Conservation (phyloP, 2,888 invertebrate genomes). For the Xanthorhoe spadicearia region DNA sequence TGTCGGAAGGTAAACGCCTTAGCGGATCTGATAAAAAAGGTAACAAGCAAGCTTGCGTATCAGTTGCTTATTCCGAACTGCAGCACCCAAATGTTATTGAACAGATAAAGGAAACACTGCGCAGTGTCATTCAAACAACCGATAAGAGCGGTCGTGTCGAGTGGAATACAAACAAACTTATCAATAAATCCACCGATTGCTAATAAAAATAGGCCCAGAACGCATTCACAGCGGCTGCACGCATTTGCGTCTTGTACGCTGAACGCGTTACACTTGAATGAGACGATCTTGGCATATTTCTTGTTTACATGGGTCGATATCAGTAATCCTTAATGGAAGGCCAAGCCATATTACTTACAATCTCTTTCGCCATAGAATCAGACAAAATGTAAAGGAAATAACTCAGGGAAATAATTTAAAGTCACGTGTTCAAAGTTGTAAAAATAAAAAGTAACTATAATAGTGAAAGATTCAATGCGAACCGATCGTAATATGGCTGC, state of each 20-base stretch:
- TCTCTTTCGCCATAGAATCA: too few relatives aligned
- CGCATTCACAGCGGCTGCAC: background rate
- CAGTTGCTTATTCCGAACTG: background rate
- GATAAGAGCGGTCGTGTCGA: conserved; percentile 16
- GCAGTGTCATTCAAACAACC: conserved; percentile 22
- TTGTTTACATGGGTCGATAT: background rate
- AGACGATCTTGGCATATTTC: background rate
- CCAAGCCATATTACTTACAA: too few relatives aligned
- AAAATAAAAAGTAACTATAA: too few relatives aligned
- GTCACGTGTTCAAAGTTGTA: too few relatives aligned
- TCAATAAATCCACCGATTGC: background rate
- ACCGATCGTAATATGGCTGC: too few relatives aligned
- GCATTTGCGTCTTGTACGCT: too few relatives aligned
- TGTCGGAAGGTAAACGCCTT: background rate
- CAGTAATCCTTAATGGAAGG: background rate
- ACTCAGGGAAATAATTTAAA: too few relatives aligned
- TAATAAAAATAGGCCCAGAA: background rate
- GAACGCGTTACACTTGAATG: too few relatives aligned
- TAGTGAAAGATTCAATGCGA: too few relatives aligned
- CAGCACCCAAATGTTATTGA: conserved; percentile 2
- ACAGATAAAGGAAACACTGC: conserved; percentile 4
- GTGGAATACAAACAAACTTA: conserved; percentile 4
- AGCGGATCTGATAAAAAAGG: background rate
- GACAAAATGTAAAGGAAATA: too few relatives aligned
- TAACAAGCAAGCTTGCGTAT: background rate